Percentiles rank a stretch among this genome's conserved stretches.
These are phyloP conservation scores for Setophaga petechia DNA, from an alignment of 2,113 vertebrate genomes.

Conservation along the genomic window DNA sequence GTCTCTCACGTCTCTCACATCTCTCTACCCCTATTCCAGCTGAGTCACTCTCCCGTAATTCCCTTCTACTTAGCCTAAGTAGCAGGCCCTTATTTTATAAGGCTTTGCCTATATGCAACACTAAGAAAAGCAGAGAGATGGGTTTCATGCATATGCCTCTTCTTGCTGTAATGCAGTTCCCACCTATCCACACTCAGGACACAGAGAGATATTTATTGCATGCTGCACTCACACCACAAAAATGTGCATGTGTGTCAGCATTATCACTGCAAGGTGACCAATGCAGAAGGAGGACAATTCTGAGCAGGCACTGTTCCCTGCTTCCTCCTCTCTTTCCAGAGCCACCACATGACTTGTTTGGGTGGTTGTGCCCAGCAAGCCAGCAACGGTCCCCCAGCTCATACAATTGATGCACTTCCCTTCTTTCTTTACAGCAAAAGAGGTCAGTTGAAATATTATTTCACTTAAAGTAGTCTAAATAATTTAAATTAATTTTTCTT, in stretches of 20 bases:
- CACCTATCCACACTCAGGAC: neutral
- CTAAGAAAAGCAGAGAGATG: neutral
- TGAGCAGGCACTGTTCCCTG: neutral
- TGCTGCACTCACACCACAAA: rapidly evolving
- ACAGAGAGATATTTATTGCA: neutral
- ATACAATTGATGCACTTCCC: rapidly evolving
- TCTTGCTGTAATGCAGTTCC: neutral
- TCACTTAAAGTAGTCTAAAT: neutral
- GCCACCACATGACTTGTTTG: rapidly evolving
- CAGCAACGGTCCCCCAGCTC: neutral
- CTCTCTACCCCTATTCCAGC: neutral
- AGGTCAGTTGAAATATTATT: neutral
- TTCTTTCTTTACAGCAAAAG: neutral
- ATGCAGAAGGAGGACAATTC: neutral
- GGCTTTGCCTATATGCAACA: neutral
- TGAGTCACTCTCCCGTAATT: neutral
- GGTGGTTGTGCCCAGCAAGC: neutral
- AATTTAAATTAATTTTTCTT: conserved; percentile 48
- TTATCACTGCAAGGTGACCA: neutral
- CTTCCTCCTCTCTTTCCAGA: neutral
- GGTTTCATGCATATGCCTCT: neutral
- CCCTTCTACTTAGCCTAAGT: neutral
- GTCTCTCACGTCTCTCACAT: rapidly evolving
- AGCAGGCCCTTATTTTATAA: neutral
- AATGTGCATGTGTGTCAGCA: neutral